phyloP scores from a whole-genome alignment of 2,888 invertebrate species.

The Agrochola litura region DNA sequence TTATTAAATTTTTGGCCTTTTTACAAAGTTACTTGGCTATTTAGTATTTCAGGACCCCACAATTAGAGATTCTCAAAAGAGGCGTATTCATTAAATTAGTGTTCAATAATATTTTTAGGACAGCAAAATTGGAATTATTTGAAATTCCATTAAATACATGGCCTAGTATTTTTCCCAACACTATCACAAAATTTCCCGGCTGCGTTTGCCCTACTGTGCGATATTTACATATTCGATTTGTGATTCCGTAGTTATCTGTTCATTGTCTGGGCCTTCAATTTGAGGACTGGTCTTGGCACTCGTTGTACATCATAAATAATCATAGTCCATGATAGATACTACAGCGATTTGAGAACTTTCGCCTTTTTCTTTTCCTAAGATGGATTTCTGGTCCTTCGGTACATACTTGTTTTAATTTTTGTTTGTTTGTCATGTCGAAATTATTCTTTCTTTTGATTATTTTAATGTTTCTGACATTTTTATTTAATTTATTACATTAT shows the following conservation, averaged over 20 bases:
- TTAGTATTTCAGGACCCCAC: not conserved
- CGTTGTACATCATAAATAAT: slow-evolving; percentile 62
- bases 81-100: not conserved
- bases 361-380: slow-evolving; percentile 38
- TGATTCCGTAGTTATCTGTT: slow-evolving; percentile 53
- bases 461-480: not conserved
- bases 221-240: slow-evolving; percentile 67
- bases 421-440: not conserved
- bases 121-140: not conserved
- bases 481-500: not conserved
- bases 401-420: slow-evolving; percentile 11
- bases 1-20: not conserved
- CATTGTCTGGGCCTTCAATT: slow-evolving; percentile 64
- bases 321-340: slow-evolving; percentile 49
- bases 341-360: slow-evolving; percentile 34
- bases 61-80: not conserved
- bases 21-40: not conserved
- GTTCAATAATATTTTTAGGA: not conserved
- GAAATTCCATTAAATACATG: not conserved
- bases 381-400: slow-evolving; percentile 38
- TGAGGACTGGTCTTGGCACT: slow-evolving; percentile 58
- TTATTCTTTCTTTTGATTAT: not conserved
- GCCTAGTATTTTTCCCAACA: not conserved
- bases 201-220: slow-evolving; percentile 20
- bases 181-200: slow-evolving; percentile 13